Conservation (phyloP, 2,888 invertebrate species). For the Caenorhabditis imperialis region DNA sequence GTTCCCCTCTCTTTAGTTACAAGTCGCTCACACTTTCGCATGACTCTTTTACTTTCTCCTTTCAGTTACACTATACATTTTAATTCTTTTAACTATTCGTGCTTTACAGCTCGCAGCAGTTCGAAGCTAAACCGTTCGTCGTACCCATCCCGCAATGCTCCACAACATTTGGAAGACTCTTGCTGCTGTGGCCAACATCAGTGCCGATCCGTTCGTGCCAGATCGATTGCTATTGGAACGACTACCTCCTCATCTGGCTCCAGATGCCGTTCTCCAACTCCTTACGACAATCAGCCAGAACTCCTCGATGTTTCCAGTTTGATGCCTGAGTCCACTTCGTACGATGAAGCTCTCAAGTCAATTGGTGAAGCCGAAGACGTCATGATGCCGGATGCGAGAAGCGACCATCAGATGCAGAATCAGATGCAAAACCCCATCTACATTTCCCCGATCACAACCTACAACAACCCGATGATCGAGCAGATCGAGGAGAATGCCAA, state of each 20-base stretch:
- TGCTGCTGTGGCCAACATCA: slow-evolving; percentile 14
- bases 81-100: not conserved
- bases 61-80: not conserved
- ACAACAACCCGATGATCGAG: slow-evolving; percentile 47
- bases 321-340: slow-evolving; percentile 58
- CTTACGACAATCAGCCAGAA: slow-evolving; percentile 53
- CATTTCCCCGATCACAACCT: slow-evolving; percentile 55
- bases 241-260: not conserved
- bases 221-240: slow-evolving; percentile 17
- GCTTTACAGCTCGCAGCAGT: slow-evolving; percentile 52
- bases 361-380: slow-evolving; percentile 24
- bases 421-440: slow-evolving; percentile 50
- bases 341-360: slow-evolving; percentile 61
- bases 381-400: slow-evolving; percentile 1
- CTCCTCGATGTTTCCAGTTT: slow-evolving; percentile 12
- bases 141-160: slow-evolving; percentile 48
- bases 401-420: too few relatives aligned
- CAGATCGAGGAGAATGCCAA: slow-evolving; percentile 57
- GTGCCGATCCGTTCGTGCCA: slow-evolving; percentile 33
- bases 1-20: not conserved
- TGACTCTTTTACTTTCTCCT: not conserved
- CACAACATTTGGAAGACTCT: slow-evolving; percentile 19
- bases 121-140: slow-evolving; percentile 48
- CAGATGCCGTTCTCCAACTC: slow-evolving; percentile 47
- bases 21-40: too few relatives aligned